Evolutionary conservation across 1,140 invertebrate genomes (phyloP), one percentile per base, ranked within the genome.

Genomic region (Drosophila asahinai): DNA sequence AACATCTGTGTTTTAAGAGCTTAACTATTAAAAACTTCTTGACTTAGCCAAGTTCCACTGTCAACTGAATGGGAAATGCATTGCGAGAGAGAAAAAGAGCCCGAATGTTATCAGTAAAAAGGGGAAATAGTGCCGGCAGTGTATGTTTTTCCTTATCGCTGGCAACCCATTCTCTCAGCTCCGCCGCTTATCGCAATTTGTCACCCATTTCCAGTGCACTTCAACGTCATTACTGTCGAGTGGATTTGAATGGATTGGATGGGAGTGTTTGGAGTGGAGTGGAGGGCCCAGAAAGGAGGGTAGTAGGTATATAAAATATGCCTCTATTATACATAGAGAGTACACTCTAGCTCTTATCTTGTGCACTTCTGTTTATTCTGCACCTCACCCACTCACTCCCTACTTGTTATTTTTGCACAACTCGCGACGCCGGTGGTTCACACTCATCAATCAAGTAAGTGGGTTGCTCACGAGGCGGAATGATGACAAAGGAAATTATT

Each of bases 171-270:
- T 66, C 33, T 52, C 48, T 22, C 45, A 55, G 30, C 33, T 38
- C 52, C 14, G 33, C 40, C 62, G 36, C 54, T 66, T 75, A 75
- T 75, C 72, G 73, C 72, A 12, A 58, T 76, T 77, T 77, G 73
- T 77, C 74, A 77, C 74, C 72, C 70, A 64, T 77, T 77, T 68
- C 33, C 42, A 68, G 63, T 77, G 54, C 74, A 60, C 74, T 77
- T 65, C 74, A 77, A 68, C 75, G 75, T 77, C 63, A 77, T 77
- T 67, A 68, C 27, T 40, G 72, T 75, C 49, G 42, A 76, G 59
- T 74, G 70, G 68, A 52, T 51, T 51, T 49, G n/a, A 74, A 43
- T 61, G 57, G 55, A 61, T 51, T 43, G 51, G 4, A 8, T 47
- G 38, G 19, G 12, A 73, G 36, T 36, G 55, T 27, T 49, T 43